These are phyloP conservation scores for Dasysyrphus albostriatus DNA, from an alignment of 2,888 invertebrate species.

Conservation along the genomic window DNA sequence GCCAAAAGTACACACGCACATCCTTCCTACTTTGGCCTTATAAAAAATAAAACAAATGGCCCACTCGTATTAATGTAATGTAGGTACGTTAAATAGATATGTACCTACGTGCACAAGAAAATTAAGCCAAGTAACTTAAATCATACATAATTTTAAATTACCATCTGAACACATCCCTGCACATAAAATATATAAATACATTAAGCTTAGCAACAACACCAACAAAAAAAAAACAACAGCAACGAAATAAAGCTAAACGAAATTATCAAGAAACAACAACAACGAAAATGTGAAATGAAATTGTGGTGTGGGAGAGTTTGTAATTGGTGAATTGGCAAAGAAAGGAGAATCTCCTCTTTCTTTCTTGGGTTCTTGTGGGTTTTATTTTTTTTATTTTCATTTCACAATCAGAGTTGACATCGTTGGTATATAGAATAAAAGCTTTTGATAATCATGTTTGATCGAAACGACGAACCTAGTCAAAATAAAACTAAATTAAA, in stretches of 20 bases:
- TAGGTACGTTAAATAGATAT: background rate
- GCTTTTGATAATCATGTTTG: no score
- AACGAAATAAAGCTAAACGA: slow-evolving; percentile 23
- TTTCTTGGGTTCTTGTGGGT: background rate
- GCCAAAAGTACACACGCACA: slow-evolving; percentile 26
- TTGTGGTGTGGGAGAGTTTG: background rate
- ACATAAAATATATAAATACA: background rate
- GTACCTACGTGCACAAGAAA: slow-evolving; percentile 46
- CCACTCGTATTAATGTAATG: slow-evolving; percentile 7
- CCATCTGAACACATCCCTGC: slow-evolving; percentile 53
- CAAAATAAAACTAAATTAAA: no score
- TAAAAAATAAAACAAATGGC: slow-evolving; percentile 5
- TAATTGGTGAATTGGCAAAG: slow-evolving; percentile 59
- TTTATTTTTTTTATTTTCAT: background rate
- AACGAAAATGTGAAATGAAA: background rate
- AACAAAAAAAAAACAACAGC: background rate
- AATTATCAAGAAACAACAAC: background rate
- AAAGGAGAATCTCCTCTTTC: slow-evolving; percentile 39
- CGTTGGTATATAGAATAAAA: no score
- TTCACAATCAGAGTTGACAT: background rate
- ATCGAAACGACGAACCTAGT: no score
- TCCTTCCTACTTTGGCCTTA: slow-evolving; percentile 19
- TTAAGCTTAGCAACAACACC: background rate
- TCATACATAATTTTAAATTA: slow-evolving; percentile 74
- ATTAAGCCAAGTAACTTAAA: slow-evolving; percentile 73